These are phyloP conservation scores for Scortum barcoo DNA, from an alignment of 2,113 vertebrate genomes.

Conservation along the genomic window DNA sequence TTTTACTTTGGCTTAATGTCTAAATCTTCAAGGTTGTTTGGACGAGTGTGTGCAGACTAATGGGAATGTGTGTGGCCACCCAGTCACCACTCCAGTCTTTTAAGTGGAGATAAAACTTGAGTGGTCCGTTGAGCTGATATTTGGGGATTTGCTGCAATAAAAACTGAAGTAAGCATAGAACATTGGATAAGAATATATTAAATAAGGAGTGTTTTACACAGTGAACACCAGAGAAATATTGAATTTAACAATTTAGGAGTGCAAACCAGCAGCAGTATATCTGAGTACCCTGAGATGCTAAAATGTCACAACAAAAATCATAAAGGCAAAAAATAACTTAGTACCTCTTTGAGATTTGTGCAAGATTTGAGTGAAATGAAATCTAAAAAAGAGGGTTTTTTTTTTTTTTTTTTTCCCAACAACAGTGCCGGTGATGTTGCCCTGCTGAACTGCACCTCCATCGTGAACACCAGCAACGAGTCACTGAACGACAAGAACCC, in stretches of 20 bases:
- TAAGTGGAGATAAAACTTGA: not conserved
- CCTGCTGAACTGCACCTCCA: conserved; percentile 93
- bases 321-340: not conserved
- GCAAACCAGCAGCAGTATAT: too few relatives aligned
- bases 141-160: not conserved
- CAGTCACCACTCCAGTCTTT: not conserved
- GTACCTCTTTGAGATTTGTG: not conserved
- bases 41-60: not conserved
- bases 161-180: not conserved
- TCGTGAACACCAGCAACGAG: conserved; percentile 97
- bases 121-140: not conserved
- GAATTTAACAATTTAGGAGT: not conserved
- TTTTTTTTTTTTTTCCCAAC: not conserved
- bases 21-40: not conserved
- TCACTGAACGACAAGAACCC: conserved; percentile 95
- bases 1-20: not conserved
- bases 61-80: not conserved
- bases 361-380: too few relatives aligned
- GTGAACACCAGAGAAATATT: not conserved
- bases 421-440: conserved; percentile 92
- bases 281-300: too few relatives aligned
- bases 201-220: not conserved
- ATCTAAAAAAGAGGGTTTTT: not conserved
- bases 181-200: not conserved
- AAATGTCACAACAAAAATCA: not conserved